A percentile compares a stretch with the other conserved stretches of the same genome.
Evolutionary conservation across 2,888 invertebrate genomes (phyloP).

Genomic region (Phymatocera aterrima): DNA sequence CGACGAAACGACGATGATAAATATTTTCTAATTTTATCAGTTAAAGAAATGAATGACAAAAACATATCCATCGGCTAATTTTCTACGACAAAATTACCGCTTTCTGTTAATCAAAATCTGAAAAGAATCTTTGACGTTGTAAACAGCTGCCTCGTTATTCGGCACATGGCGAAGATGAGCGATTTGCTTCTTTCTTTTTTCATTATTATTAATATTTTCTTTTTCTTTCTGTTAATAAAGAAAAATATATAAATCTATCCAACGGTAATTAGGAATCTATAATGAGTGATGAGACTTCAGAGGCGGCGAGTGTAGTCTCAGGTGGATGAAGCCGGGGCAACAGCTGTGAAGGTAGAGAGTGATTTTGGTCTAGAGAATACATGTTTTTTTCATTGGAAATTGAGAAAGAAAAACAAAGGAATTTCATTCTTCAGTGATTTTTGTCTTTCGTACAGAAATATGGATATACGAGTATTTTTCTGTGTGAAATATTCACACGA

Average conservation of each 20-base stretch:
- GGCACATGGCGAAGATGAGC: conserved; percentile 9
- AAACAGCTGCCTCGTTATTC: conserved; percentile 1
- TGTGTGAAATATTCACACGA: too few species aligned
- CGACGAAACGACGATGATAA: too few species aligned
- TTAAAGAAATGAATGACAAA: background rate
- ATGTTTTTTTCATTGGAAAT: background rate
- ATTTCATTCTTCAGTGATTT: too few species aligned
- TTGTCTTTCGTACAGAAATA: too few species aligned
- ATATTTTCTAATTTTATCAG: too few species aligned
- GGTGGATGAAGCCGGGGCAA: background rate
- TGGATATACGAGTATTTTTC: too few species aligned
- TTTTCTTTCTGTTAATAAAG: too few species aligned
- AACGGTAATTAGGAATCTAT: background rate
- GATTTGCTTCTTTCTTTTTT: background rate
- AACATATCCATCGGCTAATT: background rate
- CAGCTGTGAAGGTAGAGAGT: background rate
- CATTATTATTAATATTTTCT: too few species aligned
- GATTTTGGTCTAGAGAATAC: too few species aligned
- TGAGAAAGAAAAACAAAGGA: too few species aligned
- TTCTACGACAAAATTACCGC: background rate
- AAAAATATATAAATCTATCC: conserved; percentile 21
- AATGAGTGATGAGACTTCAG: background rate
- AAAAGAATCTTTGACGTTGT: background rate
- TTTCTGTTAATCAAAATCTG: background rate
- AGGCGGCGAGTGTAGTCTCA: background rate